A percentile compares a stretch with the other conserved stretches of the same genome.
Conservation (phyloP, 2,113 vertebrate genomes). For the Melozone crissalis region DNA sequence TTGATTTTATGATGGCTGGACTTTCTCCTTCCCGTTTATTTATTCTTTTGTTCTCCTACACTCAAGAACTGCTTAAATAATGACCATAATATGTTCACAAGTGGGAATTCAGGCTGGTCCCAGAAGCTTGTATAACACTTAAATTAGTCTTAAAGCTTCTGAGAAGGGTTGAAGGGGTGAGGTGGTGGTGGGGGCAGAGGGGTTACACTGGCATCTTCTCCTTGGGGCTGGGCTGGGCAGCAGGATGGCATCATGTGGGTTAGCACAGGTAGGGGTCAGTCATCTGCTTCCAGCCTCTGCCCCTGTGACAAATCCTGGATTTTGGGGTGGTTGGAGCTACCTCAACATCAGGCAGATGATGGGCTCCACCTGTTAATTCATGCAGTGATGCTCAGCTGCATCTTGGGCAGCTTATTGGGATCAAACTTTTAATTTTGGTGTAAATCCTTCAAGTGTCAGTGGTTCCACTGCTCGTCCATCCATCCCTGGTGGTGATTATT, state of each 20-base stretch:
- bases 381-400: not conserved
- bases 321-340: rapidly evolving
- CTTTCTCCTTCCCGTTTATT: not conserved
- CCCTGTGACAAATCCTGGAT: not conserved
- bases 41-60: not conserved
- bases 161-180: not conserved
- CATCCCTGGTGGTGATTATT: not conserved
- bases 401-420: not conserved
- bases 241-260: rapidly evolving
- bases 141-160: not conserved
- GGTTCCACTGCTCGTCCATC: not conserved
- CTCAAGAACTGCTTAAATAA: not conserved
- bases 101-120: not conserved
- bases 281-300: not conserved
- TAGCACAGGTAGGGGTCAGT: not conserved
- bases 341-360: not conserved
- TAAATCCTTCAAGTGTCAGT: not conserved
- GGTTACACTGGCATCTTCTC: not conserved
- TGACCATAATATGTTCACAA: not conserved
- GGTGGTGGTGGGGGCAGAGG: not conserved
- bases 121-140: not conserved
- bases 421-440: not conserved
- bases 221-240: not conserved
- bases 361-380: not conserved
- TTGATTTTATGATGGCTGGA: not conserved